Percentiles rank a stretch among this genome's conserved stretches.
Evolutionary conservation across 2,113 vertebrate genomes (phyloP).

Genomic region (Corvus hawaiiensis): DNA sequence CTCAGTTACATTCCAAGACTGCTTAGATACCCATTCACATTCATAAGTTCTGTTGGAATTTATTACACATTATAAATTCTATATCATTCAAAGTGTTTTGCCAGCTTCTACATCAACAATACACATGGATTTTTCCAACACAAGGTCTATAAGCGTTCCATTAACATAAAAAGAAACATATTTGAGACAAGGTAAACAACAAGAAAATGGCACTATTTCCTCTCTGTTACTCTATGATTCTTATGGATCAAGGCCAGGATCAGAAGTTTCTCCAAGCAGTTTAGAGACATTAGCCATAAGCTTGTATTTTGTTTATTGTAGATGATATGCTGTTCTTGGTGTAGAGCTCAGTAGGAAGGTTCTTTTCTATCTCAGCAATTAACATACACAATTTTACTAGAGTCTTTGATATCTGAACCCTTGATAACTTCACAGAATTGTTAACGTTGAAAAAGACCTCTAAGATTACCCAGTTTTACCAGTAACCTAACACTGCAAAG

Average conservation of each 20-base stretch:
- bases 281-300: neutral
- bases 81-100: neutral
- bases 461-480: neutral
- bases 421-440: neutral
- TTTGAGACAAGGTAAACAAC: neutral
- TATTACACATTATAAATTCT: neutral
- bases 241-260: neutral
- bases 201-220: neutral
- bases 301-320: neutral
- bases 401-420: neutral
- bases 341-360: neutral
- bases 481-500: neutral
- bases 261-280: neutral
- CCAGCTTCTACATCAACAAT: neutral
- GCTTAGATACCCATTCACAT: neutral
- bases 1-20: neutral
- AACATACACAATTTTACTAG: neutral
- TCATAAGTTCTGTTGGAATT: neutral
- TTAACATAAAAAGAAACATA: neutral
- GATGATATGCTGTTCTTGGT: neutral
- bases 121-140: neutral
- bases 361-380: neutral
- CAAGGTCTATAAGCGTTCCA: neutral
- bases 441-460: neutral
- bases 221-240: neutral